Conservation (phyloP, 2,113 vertebrate species). For the Phaethon lepturus region DNA sequence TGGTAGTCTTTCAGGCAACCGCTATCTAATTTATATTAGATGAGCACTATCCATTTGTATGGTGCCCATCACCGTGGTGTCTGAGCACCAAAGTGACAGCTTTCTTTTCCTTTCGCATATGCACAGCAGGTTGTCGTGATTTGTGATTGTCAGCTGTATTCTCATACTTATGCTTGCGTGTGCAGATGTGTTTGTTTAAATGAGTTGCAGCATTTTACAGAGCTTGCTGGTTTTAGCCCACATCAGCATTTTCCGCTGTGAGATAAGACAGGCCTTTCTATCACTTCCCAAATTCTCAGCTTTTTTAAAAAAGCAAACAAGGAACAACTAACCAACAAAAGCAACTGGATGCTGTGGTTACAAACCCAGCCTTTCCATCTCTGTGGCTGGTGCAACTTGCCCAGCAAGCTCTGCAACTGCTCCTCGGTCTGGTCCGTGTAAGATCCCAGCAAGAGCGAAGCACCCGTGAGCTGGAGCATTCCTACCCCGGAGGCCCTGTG, state of each 20-base stretch:
- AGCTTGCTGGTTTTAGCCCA: not conserved
- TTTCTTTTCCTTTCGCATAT: not conserved
- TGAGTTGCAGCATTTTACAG: not conserved
- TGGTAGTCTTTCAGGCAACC: not conserved
- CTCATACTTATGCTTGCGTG: not conserved
- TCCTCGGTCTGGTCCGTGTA: accelerated
- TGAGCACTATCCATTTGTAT: not conserved
- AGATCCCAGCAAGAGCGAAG: not conserved
- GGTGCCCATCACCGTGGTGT: not conserved
- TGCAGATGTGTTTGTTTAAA: not conserved
- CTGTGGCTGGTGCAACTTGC: not conserved
- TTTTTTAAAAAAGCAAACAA: accelerated
- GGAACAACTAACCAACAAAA: not conserved
- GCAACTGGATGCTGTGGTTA: accelerated
- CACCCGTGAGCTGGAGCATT: accelerated
- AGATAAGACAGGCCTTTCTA: not conserved
- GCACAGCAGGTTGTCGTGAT: not conserved
- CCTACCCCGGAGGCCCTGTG: not conserved
- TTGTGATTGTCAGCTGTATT: not conserved
- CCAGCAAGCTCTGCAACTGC: not conserved
- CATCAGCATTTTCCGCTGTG: not conserved
- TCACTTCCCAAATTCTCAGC: not conserved
- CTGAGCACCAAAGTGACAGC: not conserved
- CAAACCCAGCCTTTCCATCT: not conserved
- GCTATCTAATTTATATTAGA: not conserved